A percentile compares a stretch with the other conserved stretches of the same genome.
phyloP scores from a whole-genome alignment of 2,888 invertebrate genomes.

The Ectemnius lituratus region DNA sequence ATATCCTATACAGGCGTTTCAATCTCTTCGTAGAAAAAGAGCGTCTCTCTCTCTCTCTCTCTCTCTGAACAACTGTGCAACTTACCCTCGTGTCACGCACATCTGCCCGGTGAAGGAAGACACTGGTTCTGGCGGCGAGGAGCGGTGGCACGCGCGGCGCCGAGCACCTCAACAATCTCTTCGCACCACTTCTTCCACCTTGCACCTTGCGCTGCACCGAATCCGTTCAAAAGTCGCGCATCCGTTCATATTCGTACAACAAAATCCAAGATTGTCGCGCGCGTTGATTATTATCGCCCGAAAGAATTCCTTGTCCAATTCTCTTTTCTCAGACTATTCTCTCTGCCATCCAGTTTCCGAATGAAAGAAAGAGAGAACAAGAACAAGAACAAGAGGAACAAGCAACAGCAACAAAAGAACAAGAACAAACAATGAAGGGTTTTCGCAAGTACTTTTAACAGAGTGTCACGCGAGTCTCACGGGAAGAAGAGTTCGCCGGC shows the following conservation, averaged over 20 bases:
- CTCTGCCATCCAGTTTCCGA: not conserved
- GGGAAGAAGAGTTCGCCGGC: not conserved
- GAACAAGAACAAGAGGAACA: too few species aligned
- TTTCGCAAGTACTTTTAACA: too few species aligned
- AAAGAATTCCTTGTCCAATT: too few species aligned
- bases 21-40: not conserved
- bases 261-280: not conserved
- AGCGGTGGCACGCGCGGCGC: too few species aligned
- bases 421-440: too few species aligned
- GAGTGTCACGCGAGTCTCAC: too few species aligned
- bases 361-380: not conserved
- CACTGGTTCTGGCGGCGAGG: too few species aligned
- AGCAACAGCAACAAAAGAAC: too few species aligned
- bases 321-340: too few species aligned
- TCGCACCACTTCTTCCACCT: conserved; percentile 31
- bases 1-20: too few species aligned
- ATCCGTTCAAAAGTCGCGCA: conserved; percentile 14
- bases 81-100: conserved; percentile 47
- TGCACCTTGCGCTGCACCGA: conserved; percentile 33
- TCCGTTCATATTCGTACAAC: conserved; percentile 30
- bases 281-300: too few species aligned
- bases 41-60: not conserved
- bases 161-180: conserved; percentile 24
- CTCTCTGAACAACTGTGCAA: too few species aligned
- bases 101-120: conserved; percentile 45